Percentiles rank a stretch among this genome's conserved stretches.
Evolutionary conservation across 2,797 vertebrate genomes (phyloP).

Genomic region (Phalanger gymnotis): DNA sequence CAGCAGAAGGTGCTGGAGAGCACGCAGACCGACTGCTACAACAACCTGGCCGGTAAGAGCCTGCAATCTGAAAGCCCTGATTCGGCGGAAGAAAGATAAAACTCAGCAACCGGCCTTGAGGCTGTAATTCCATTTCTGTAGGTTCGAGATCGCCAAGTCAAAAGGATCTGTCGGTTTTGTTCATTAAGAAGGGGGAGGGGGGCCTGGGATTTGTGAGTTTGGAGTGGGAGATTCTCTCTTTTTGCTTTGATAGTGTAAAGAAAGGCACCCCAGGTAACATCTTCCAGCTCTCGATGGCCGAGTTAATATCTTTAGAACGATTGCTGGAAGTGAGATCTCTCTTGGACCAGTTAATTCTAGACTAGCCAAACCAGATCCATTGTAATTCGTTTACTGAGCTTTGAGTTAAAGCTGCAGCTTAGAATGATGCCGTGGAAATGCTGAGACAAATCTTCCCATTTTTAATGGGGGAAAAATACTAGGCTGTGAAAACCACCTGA

Average conservation of each 20-base stretch:
- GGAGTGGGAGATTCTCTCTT: neutral
- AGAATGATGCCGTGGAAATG: neutral
- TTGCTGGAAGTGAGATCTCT: neutral
- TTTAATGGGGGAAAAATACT: neutral
- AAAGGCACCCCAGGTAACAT: neutral
- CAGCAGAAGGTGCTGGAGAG: slow-evolving; percentile 87
- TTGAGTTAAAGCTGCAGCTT: neutral
- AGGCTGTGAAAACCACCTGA: neutral
- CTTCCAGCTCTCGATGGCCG: neutral
- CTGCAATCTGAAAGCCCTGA: neutral
- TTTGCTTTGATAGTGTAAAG: neutral
- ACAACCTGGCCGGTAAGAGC: slow-evolving; percentile 91
- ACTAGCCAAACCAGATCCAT: slow-evolving; percentile 1
- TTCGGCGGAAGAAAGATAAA: too few relatives aligned
- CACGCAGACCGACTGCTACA: slow-evolving; percentile 93
- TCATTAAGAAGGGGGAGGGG: too few relatives aligned
- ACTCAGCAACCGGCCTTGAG: too few relatives aligned
- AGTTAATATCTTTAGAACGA: neutral
- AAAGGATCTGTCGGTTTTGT: too few relatives aligned
- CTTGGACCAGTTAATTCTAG: neutral
- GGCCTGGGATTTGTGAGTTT: too few relatives aligned
- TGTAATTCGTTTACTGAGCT: too few relatives aligned
- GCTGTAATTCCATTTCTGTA: too few relatives aligned
- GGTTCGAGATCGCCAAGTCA: too few relatives aligned
- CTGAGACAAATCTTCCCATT: neutral